Evolutionary conservation across 2,797 vertebrate species (phyloP).

Genomic region (Myotis daubentonii): DNA sequence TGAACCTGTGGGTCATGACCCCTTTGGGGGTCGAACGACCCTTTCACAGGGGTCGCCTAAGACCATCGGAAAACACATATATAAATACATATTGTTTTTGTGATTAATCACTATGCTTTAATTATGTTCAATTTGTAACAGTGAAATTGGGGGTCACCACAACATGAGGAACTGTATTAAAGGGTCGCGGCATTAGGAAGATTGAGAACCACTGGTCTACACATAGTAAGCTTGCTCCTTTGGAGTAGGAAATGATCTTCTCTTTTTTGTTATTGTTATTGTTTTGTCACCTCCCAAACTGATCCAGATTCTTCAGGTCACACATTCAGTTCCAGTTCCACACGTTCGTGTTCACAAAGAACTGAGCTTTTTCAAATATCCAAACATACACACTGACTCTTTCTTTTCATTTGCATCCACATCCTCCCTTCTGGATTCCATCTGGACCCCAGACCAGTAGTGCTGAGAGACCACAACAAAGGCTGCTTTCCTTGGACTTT

Average conservation of each 20-base stretch:
- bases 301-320: not conserved
- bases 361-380: constrained; percentile 57
- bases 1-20: no score
- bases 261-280: constrained; percentile 39
- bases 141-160: no score
- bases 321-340: not conserved
- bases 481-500: constrained; percentile 56
- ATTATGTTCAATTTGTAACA: no score
- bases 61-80: no score
- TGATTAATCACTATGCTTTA: no score
- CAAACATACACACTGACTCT: constrained; percentile 52
- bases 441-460: constrained; percentile 70
- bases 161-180: no score
- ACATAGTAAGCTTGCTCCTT: constrained; percentile 6
- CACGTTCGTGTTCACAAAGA: constrained; percentile 49
- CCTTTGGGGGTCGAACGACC: no score
- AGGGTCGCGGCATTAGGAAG: no score
- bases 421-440: constrained; percentile 74
- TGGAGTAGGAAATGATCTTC: constrained; percentile 24
- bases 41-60: no score
- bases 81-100: no score
- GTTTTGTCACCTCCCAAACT: constrained; percentile 41
- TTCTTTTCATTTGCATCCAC: constrained; percentile 56
- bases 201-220: not conserved
- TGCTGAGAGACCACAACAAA: constrained; percentile 74